Base-by-base conservation (phyloP, 2,888 invertebrate genomes). In the Drosophila bunnanda region DNA sequence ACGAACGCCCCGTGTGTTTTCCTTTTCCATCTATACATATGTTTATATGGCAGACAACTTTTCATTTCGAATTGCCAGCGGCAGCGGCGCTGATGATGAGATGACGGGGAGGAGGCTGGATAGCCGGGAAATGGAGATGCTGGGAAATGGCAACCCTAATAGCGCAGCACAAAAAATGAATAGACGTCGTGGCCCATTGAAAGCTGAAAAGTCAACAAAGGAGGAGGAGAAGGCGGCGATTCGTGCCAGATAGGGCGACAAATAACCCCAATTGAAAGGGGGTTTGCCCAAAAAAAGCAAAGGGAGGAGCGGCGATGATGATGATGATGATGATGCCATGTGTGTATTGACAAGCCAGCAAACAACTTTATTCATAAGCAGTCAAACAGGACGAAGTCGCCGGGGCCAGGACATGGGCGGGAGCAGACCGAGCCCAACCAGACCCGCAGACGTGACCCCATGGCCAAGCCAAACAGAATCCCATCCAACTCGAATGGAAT, bases 331-430 rank as follows among this genome's bases (percentile, higher is more conserved):
- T 72, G 67, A 55, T 76, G 76, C 53, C 46, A 55, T 65, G 70
- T 76, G 75, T 72, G 72, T 82, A 88, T 85, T 85, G 87, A 80
- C 78, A 84, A 80, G 82, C 66, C 73, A 76, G 84, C 85, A 83
- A 83, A 87, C 82, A 88, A 84, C 89, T 84, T 84, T 88, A 84
- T 88, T 84, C 88, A 88, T 84, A 88, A 84, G 84, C 84, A 88
- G 79, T 68, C 78, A 73, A 60, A 68, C 60, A 56, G 75, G 53
- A 67, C n/a, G 60, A 65, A 46, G 58, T 52, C 66, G 10, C 20
- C 20, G n/a, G 36, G 64, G 64, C 69, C 54, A 50, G 59, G 43
- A 38, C 36, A 30, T 61, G 38, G 46, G n/a, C 28, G 38, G 46
- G n/a, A n/a, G 38, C 53, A 55, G 50, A 53, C 55, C 34, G 22